Evolutionary conservation across 2,113 vertebrate genomes (phyloP), one percentile per base, ranked within the genome.

Genomic region (Hoplias malabaricus): DNA sequence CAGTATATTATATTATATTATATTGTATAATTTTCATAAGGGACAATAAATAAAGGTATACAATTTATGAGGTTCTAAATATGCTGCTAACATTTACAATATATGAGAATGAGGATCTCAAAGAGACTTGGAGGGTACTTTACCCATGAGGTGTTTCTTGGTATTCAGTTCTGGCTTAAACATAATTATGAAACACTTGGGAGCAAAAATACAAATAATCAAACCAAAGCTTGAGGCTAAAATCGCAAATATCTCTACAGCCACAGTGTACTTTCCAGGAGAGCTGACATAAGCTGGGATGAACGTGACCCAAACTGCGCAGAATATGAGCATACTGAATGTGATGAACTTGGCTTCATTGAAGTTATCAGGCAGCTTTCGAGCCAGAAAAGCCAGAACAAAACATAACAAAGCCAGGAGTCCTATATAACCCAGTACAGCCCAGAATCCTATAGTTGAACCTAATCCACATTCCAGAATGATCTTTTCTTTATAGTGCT

Each of bases 181-280:
- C 69, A 92, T 57, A 77, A 92, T 91, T 38, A 92, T 89, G 23
- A 85, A 91, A 76, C 88, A 90, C 56, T 92, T 92, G 29, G 88
- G 89, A 57, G 87, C 84, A 85, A 92, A 92, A 68, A 91, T 54
- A 53, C 90, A 92, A 27, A 89, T 75, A 69, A 89, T 79, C 25
- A 93, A 40, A 13, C 91, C 89, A 83, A 89, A 92, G 48, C 91
- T 92, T 14, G 91, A 92, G 1, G 90, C 87, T 59, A 91, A 76
- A 78, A 92, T 92, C 0, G 90, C 89, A 82, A 92, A 92, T 19
- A 89, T 90, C 75, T 92, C 90, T 5, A 92, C n/a, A n/a, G n/a
- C n/a, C n/a, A n/a, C n/a, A n/a, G n/a, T n/a, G n/a, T n/a, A n/a
- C n/a, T n/a, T n/a, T n/a, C n/a, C n/a, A n/a, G n/a, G 91, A 6